These are phyloP conservation scores for Brachynemurus nebulosus DNA, from an alignment of 2,888 invertebrate species.

Conservation along the genomic window DNA sequence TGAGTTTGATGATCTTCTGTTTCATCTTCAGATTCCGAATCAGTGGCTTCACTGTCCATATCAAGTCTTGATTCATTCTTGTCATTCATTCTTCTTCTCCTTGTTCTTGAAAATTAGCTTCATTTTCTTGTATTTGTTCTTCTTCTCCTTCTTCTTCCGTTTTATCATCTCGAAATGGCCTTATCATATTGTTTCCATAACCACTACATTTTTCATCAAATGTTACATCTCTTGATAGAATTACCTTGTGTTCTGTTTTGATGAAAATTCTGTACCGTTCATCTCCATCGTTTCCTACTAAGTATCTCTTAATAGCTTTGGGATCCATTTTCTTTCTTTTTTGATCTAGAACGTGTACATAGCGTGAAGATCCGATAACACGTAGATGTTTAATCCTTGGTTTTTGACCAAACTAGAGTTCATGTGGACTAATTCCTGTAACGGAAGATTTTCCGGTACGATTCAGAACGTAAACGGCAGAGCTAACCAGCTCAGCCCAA, in stretches of 20 bases:
- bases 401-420: background rate
- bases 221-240: background rate
- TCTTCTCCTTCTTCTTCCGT: background rate
- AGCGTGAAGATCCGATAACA: no score
- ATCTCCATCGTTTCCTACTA: background rate
- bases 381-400: background rate
- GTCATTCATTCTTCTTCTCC: no score
- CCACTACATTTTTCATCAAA: background rate
- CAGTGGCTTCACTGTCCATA: no score
- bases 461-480: background rate
- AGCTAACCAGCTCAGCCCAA: background rate
- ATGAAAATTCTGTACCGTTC: background rate
- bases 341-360: background rate
- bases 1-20: no score
- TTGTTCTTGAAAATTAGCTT: no score
- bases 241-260: background rate
- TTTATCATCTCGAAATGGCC: background rate
- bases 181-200: background rate
- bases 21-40: no score
- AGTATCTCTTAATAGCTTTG: background rate
- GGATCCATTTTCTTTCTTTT: background rate
- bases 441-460: background rate
- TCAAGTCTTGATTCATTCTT: no score
- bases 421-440: background rate
- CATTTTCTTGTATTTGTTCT: background rate